Evolutionary conservation across 2,888 invertebrate genomes (phyloP).

Genomic region (Miltochrista miniata): DNA sequence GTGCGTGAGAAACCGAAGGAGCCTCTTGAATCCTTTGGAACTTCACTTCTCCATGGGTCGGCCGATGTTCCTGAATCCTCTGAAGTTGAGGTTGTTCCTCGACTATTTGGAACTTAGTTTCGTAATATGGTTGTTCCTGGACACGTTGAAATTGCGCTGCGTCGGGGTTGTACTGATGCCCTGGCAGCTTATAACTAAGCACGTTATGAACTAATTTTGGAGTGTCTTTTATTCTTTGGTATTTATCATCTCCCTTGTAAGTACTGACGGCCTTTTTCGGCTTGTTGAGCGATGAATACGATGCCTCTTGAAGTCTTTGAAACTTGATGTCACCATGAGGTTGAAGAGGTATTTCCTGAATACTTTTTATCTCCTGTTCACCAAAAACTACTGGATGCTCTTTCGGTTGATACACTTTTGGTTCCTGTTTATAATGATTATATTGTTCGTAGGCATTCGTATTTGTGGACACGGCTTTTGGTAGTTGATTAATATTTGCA

Average conservation of each 20-base stretch:
- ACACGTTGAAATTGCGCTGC: slow-evolving; percentile 2
- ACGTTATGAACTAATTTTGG: slow-evolving; percentile 1
- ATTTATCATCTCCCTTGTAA: slow-evolving; percentile 6
- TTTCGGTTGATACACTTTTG: slow-evolving; percentile 30
- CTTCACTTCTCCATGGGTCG: slow-evolving; percentile 9
- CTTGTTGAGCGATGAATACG: slow-evolving; percentile 5
- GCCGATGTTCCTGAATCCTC: slow-evolving; percentile 16
- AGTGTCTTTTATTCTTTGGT: slow-evolving; percentile 15
- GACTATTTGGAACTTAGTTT: slow-evolving; percentile 15
- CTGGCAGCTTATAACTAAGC: background rate
- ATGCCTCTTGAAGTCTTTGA: slow-evolving; percentile 21
- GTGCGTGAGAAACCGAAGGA: slow-evolving; percentile 16
- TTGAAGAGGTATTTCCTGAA: slow-evolving; percentile 36
- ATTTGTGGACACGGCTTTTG: slow-evolving; percentile 52
- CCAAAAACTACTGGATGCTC: slow-evolving; percentile 17
- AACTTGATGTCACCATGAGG: slow-evolving; percentile 15
- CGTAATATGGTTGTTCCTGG: slow-evolving; percentile 10
- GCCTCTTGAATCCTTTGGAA: slow-evolving; percentile 33
- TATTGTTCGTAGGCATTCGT: slow-evolving; percentile 44
- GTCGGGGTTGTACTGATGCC: background rate
- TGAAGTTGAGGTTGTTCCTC: slow-evolving; percentile 19
- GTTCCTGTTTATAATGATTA: slow-evolving; percentile 41
- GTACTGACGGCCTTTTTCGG: slow-evolving; percentile 7
- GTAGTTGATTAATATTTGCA: slow-evolving; percentile 50
- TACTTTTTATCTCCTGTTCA: slow-evolving; percentile 39